Evolutionary conservation across 2,888 invertebrate genomes (phyloP), one percentile per base, ranked within the genome.

Genomic region (Chloromyia formosa): DNA sequence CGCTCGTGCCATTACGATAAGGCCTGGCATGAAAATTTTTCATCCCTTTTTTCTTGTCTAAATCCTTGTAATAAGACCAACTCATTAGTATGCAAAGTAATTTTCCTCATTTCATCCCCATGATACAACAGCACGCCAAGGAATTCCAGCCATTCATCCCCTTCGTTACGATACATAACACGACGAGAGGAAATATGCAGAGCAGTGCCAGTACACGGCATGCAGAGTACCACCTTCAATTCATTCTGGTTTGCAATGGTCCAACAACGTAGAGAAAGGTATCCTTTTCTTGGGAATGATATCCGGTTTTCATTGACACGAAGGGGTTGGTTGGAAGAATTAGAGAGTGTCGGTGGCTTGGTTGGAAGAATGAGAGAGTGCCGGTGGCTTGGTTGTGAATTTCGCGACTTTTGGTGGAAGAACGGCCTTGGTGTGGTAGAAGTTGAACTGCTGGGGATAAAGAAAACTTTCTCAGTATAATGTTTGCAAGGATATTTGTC

Each of bases 71-170:
- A 71, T 58, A 71, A 71, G 71, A 71, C 71, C 58, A 71, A 71
- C 71, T 71, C 71, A 71, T 71, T 71, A 71, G 71, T 71, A 71
- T 71, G 71, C 71, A 71, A 56, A 58, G 71, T 71, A 71, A 71
- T 71, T 71, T 71, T 71, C 71, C 58, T 71, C 71, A 71, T 71
- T 71, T 71, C 71, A 71, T 71, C 71, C 27, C 58, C 71, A 49
- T 71, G 71, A 56, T 58, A 71, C 53, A 42, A 35, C 53, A 56
- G 71, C 58, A 71, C 71, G 71, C 71, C 35, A 40, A 71, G 58
- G 71, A 71, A 71, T 71, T 56, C 58, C 18, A 23, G 23, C 27
- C 27, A 35, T 60, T 60, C 60, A 60, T 62, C 42, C 66, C 49
- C 49, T 35, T 66, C 49, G 66, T 23, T 49, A 23, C 60, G 14